Base-by-base conservation (phyloP, 1,140 invertebrate genomes). In the Brachionus calyciflorus region DNA sequence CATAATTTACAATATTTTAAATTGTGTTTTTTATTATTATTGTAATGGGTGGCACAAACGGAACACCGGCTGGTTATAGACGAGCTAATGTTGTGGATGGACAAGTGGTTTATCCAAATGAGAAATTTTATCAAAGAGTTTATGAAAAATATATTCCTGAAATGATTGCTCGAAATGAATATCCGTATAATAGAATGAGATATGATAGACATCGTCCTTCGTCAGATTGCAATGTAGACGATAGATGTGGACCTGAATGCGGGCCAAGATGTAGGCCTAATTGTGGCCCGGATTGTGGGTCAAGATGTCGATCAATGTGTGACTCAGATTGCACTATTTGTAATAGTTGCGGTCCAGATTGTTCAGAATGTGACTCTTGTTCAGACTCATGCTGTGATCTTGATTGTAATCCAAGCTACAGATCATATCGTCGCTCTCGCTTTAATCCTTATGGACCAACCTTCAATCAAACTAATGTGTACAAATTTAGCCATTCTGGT, bases 91-190 rank as follows among this genome's bases (percentile, higher is more conserved):
- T 60, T 17, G 37, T 60, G 5, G 55, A 60, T 37, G 55, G 55
- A 37, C 55, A 60, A 60, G 55, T 60, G n/a, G 55, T 60, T 60
- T 60, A 60, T 60, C 55, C 55, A 19, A 17, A 60, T 37, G 55
- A 60, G 17, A 60, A 60, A 60, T 60, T 60, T 37, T 60, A 60
- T 37, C 55, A 60, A 10, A 33, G 55, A 60, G 55, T 60, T 9
- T 60, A 60, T 33, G 55, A 60, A 60, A 28, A 17, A 33, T 60
- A 60, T 19, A 60, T 60, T 40, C 55, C 55, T 0, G 55, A 60
- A 60, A 60, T 60, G 55, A 60, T 60, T 10, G 28, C 30, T 37
- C 55, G 55, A 37, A 60, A 60, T 37, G 55, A 60, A 19, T 12
- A 33, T 5, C 55, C 55, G 6, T 60, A 33, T 33, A 60, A 60